phyloP scores from a whole-genome alignment of 2,113 vertebrate genomes.

The Phoxinus phoxinus region DNA sequence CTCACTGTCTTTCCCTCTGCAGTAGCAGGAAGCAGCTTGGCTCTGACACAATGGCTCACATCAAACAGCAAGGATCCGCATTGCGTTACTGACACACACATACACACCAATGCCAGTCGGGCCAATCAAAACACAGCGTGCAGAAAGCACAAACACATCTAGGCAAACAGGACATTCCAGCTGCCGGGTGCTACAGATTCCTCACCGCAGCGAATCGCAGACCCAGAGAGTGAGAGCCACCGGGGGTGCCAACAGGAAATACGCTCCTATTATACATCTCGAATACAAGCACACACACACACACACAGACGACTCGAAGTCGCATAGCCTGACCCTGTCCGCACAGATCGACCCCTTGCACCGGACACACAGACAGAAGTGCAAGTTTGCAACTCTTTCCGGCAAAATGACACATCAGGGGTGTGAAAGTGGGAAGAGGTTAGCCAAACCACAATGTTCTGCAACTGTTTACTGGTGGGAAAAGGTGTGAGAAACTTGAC shows the following conservation, averaged over 20 bases:
- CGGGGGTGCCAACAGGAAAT: constrained; percentile 51
- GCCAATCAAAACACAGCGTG: constrained; percentile 63
- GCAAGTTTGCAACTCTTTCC: constrained; percentile 14
- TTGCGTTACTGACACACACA: constrained; percentile 56
- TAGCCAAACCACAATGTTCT: constrained; percentile 14
- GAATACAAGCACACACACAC: not conserved
- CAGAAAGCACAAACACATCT: constrained; percentile 69
- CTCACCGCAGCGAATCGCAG: constrained; percentile 76
- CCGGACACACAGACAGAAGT: constrained; percentile 3
- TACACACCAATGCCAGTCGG: constrained; percentile 58
- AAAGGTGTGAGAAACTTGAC: constrained; percentile 6
- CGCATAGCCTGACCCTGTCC: not conserved
- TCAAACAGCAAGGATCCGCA: constrained; percentile 76
- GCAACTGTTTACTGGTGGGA: not conserved
- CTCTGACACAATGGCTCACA: constrained; percentile 81
- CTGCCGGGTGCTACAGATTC: constrained; percentile 80
- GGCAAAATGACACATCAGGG: not conserved
- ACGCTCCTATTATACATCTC: constrained; percentile 49
- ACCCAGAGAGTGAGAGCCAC: constrained; percentile 65
- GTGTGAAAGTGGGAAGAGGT: constrained; percentile 22
- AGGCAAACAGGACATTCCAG: constrained; percentile 86
- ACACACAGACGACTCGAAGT: not conserved
- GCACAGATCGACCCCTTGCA: not conserved
- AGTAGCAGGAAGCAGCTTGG: constrained; percentile 80
- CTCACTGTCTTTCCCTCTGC: constrained; percentile 62